phyloP scores from a whole-genome alignment of 2,797 vertebrate species.

The Benthosema pterotum region DNA sequence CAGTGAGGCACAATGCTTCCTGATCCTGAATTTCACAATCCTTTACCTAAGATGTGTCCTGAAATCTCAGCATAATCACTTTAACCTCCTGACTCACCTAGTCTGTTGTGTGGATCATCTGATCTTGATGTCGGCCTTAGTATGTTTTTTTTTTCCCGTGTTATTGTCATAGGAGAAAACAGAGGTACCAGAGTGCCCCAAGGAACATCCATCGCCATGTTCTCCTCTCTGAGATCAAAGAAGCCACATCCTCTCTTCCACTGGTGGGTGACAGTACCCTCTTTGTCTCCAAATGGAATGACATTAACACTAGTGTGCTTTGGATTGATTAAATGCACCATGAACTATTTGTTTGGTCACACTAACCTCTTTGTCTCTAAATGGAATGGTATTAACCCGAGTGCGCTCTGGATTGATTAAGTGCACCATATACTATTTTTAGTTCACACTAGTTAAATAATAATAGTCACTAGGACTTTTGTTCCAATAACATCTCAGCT shows the following conservation, averaged over 20 bases:
- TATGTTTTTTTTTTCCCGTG: neutral
- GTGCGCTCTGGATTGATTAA: too few species aligned
- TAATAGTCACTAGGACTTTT: too few species aligned
- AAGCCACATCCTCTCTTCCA: slow-evolving; percentile 88
- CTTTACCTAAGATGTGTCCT: too few species aligned
- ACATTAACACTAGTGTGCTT: neutral
- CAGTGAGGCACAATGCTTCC: too few species aligned
- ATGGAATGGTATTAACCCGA: neutral
- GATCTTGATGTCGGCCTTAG: neutral
- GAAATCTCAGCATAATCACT: too few species aligned
- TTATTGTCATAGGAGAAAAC: slow-evolving; percentile 83
- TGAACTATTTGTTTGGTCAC: slow-evolving; percentile 79
- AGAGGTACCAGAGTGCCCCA: slow-evolving; percentile 92
- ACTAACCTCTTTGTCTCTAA: neutral
- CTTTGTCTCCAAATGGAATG: neutral
- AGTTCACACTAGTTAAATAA: too few species aligned
- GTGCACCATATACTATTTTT: too few species aligned
- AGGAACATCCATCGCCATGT: slow-evolving; percentile 95
- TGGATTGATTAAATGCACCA: too few species aligned
- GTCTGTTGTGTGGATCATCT: too few species aligned
- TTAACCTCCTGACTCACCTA: too few species aligned
- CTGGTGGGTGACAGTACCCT: slow-evolving; percentile 79
- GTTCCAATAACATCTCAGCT: too few species aligned
- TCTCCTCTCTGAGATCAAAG: slow-evolving; percentile 94
- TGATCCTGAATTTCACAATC: too few species aligned